Evolutionary conservation across 2,797 vertebrate genomes (phyloP).

Genomic region (Mus minutoides): DNA sequence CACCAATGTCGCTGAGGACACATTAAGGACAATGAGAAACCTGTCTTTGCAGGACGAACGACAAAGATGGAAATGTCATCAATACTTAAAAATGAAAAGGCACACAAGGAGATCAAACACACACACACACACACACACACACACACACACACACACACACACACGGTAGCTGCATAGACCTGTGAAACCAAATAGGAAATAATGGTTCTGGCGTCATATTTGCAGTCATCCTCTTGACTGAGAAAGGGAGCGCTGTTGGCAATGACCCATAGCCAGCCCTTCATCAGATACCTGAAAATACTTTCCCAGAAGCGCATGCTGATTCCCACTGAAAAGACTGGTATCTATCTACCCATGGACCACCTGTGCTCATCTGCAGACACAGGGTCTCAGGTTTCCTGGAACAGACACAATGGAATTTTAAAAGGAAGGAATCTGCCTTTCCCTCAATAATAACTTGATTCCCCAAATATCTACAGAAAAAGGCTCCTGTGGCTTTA

Average conservation of each 20-base stretch:
- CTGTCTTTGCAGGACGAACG: slow-evolving; percentile 74
- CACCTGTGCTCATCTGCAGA: background rate
- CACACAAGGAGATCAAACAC: background rate
- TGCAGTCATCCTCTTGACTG: slow-evolving; percentile 31
- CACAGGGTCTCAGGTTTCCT: background rate
- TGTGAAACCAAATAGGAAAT: slow-evolving; percentile 72
- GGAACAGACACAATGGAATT: background rate
- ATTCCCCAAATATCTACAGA: background rate
- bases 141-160: background rate
- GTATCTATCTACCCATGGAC: background rate
- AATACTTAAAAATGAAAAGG: background rate
- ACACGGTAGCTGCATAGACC: slow-evolving; percentile 52
- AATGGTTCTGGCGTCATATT: slow-evolving; percentile 40
- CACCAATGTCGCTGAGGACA: slow-evolving; percentile 46
- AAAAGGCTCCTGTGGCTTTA: background rate
- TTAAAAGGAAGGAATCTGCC: background rate
- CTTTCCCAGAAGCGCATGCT: background rate
- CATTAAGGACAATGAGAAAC: slow-evolving; percentile 67
- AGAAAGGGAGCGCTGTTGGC: slow-evolving; percentile 24
- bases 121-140: background rate
- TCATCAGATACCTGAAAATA: slow-evolving; percentile 67
- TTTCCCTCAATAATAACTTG: background rate
- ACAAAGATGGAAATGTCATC: slow-evolving; percentile 55
- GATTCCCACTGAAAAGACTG: background rate
- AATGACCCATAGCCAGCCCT: slow-evolving; percentile 32